Conservation (phyloP, 2,113 vertebrate species). For the Girardinichthys multiradiatus region DNA sequence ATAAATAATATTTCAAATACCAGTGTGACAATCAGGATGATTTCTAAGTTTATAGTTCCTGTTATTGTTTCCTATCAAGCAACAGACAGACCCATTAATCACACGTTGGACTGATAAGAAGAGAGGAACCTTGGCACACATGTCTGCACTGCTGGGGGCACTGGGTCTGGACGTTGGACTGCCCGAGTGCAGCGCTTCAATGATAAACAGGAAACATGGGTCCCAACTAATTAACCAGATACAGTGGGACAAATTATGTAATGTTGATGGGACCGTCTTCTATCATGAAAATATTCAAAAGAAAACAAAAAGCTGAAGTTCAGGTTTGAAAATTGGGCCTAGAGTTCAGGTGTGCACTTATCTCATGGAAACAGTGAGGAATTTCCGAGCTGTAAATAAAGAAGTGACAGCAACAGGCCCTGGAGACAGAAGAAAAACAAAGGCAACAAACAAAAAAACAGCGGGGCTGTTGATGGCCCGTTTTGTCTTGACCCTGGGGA, state of each 20-base stretch:
- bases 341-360: constrained; percentile 74
- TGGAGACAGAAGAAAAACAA: constrained; percentile 78
- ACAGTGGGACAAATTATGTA: not conserved
- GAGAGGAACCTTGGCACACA: constrained; percentile 70
- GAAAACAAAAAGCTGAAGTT: not conserved
- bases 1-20: constrained; percentile 73
- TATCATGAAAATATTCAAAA: not conserved
- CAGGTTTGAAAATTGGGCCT: constrained; percentile 37
- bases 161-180: constrained; percentile 63
- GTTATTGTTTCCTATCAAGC: constrained; percentile 82
- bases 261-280: constrained; percentile 1
- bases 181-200: constrained; percentile 33
- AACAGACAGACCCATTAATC: constrained; percentile 73
- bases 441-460: constrained; percentile 83
- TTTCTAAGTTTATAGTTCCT: constrained; percentile 82
- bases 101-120: constrained; percentile 69
- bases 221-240: constrained; percentile 34
- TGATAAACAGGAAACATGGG: constrained; percentile 75
- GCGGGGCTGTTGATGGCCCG: constrained; percentile 74
- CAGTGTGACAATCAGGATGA: constrained; percentile 59
- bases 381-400: constrained; percentile 81
- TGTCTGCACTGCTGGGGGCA: constrained; percentile 65
- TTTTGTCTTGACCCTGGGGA: constrained; percentile 73
- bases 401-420: constrained; percentile 50
- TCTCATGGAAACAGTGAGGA: constrained; percentile 71